A percentile compares a stretch with the other conserved stretches of the same genome.
These are phyloP conservation scores for Bombus sibiricus DNA, from an alignment of 1,140 invertebrate species.

Conservation along the genomic window DNA sequence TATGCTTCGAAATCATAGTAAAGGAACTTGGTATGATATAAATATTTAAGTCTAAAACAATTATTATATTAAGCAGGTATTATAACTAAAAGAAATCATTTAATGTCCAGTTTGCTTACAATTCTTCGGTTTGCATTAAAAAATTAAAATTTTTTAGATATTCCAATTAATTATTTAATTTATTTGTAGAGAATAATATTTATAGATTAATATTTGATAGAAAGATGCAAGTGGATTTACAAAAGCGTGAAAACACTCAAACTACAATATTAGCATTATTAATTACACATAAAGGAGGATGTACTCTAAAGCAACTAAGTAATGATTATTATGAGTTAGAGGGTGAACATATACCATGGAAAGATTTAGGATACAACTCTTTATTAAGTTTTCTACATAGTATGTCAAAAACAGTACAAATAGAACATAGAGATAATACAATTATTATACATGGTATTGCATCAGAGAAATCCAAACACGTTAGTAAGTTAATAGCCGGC, in stretches of 20 bases:
- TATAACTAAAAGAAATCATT: background rate
- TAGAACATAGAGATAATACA: conserved; percentile 28
- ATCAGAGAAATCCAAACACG: conserved; percentile 66
- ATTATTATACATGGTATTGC: conserved; percentile 57
- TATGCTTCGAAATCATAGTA: background rate
- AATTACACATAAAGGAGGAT: conserved; percentile 36
- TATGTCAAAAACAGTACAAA: conserved; percentile 45
- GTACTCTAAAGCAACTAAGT: conserved; percentile 25
- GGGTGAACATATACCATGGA: conserved; percentile 64
- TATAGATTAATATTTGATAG: background rate
- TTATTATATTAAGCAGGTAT: background rate
- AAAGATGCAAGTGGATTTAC: background rate
- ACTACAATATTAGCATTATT: conserved; percentile 60
- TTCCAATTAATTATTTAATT: background rate
- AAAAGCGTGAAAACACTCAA: conserved; percentile 39
- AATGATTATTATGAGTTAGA: conserved; percentile 58
- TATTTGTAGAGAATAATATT: background rate
- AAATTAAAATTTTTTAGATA: background rate
- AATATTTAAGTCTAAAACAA: background rate
- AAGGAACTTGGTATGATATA: background rate
- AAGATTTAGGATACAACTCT: conserved; percentile 46
- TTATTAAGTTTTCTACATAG: conserved; percentile 57
- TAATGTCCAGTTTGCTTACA: background rate
- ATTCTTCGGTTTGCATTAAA: background rate
- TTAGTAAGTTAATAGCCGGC: conserved; percentile 65